These are phyloP conservation scores for Enteromius anoplus DNA, from an alignment of 2,797 vertebrate species.

Conservation along the genomic window DNA sequence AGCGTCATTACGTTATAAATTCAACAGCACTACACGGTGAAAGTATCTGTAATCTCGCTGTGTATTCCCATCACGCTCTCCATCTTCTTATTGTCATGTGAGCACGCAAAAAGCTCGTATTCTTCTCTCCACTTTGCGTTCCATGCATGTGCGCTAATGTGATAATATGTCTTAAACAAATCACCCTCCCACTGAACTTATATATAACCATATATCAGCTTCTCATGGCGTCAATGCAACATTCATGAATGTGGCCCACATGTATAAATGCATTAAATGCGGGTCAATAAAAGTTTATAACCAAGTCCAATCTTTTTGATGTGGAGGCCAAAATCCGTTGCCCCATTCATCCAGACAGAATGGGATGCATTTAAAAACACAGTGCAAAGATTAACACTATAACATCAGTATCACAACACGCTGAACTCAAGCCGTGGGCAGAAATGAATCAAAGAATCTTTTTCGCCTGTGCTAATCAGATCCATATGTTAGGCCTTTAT, in stretches of 20 bases:
- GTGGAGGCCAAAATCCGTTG: constrained; percentile 22
- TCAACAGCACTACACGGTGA: background rate
- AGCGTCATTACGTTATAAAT: background rate
- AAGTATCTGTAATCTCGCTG: constrained; percentile 3
- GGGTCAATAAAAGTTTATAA: constrained; percentile 28
- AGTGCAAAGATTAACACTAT: constrained; percentile 29
- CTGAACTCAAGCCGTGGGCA: background rate
- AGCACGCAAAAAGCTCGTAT: background rate
- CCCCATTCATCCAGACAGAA: constrained; percentile 30
- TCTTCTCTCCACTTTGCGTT: constrained; percentile 34
- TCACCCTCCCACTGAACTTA: constrained; percentile 29
- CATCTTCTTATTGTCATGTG: constrained; percentile 6
- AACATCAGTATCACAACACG: constrained; percentile 55
- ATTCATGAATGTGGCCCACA: constrained; percentile 2
- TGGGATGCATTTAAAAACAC: constrained; percentile 46
- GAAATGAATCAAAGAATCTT: constrained; percentile 41
- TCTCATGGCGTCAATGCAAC: background rate
- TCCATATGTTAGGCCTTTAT: constrained; percentile 57
- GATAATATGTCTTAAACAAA: constrained; percentile 34
- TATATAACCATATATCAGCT: constrained; percentile 18
- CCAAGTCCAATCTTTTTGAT: constrained; percentile 9
- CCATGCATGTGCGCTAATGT: constrained; percentile 31
- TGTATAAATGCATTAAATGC: constrained; percentile 5
- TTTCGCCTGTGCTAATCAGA: constrained; percentile 50
- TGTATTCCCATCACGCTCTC: constrained; percentile 13